These are phyloP conservation scores for Trichosurus vulpecula DNA, from an alignment of 2,797 vertebrate species.

Conservation along the genomic window DNA sequence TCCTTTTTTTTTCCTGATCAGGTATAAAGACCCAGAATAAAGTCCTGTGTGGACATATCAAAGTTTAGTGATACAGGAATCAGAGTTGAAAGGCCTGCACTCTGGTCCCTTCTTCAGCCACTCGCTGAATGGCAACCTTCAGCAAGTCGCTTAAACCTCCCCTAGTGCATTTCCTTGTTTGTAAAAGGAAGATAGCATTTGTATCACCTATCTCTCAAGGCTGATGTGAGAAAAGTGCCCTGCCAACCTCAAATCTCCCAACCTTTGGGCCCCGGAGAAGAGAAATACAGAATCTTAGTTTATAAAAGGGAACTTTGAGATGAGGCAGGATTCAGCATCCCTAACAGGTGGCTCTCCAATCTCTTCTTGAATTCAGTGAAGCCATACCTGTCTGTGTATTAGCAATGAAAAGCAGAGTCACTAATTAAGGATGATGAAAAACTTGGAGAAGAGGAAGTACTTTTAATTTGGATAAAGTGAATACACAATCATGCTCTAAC, in stretches of 20 bases:
- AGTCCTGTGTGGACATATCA: neutral
- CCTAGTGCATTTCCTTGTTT: neutral
- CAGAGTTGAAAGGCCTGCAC: neutral
- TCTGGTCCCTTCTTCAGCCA: neutral
- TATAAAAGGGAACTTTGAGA: neutral
- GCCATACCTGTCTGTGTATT: neutral
- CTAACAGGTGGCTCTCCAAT: neutral
- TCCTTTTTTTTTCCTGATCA: neutral
- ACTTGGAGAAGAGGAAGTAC: slow-evolving; percentile 49
- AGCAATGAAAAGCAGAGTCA: slow-evolving; percentile 39
- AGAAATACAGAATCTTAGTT: neutral
- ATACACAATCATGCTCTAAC: neutral
- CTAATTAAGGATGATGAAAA: slow-evolving; percentile 68
- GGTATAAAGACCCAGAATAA: neutral
- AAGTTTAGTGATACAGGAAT: neutral
- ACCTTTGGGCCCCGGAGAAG: neutral
- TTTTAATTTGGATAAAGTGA: slow-evolving; percentile 39
- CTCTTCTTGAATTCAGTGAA: neutral
- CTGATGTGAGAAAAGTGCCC: neutral
- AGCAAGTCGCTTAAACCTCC: neutral
- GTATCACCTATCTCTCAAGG: neutral
- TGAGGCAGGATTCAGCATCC: neutral
- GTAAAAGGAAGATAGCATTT: neutral
- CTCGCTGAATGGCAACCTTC: neutral
- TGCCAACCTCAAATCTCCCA: neutral